phyloP scores from a whole-genome alignment of 2,888 invertebrate species.

The Nezara viridula region DNA sequence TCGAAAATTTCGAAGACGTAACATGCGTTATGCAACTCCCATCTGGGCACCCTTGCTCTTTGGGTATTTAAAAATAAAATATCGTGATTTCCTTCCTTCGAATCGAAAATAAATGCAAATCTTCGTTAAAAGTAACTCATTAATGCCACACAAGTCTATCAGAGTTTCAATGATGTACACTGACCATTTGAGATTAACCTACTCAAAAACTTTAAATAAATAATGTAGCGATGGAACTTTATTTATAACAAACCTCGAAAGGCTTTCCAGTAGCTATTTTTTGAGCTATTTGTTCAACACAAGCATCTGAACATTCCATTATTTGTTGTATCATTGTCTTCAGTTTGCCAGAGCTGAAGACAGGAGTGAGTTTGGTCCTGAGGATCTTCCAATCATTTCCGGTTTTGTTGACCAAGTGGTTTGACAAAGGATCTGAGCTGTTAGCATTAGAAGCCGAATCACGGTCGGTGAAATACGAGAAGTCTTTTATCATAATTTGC shows the following conservation, averaged over 20 bases:
- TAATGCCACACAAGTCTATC: too few species aligned
- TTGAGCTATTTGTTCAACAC: conserved; percentile 57
- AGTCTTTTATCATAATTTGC: conserved; percentile 71
- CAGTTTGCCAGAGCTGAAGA: conserved; percentile 73
- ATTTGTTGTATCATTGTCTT: conserved; percentile 72
- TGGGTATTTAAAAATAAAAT: too few species aligned
- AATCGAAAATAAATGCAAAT: too few species aligned
- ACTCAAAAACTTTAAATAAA: too few species aligned
- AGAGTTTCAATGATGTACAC: too few species aligned
- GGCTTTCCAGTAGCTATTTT: conserved; percentile 29
- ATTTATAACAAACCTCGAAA: conserved; percentile 17
- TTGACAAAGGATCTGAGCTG: conserved; percentile 68
- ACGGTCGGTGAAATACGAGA: conserved; percentile 71
- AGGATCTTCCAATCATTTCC: conserved; percentile 73
- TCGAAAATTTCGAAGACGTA: too few species aligned
- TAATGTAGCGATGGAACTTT: too few species aligned
- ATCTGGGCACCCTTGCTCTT: too few species aligned
- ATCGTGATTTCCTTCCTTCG: too few species aligned
- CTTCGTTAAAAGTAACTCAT: too few species aligned
- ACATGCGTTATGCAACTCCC: too few species aligned
- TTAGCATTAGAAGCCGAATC: conserved; percentile 69
- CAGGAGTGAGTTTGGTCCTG: conserved; percentile 72
- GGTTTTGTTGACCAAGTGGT: conserved; percentile 70
- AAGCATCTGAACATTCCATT: conserved; percentile 68
- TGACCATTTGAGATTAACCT: too few species aligned